Conservation (phyloP, 2,797 vertebrate genomes). For the Anisognathus igniventris region DNA sequence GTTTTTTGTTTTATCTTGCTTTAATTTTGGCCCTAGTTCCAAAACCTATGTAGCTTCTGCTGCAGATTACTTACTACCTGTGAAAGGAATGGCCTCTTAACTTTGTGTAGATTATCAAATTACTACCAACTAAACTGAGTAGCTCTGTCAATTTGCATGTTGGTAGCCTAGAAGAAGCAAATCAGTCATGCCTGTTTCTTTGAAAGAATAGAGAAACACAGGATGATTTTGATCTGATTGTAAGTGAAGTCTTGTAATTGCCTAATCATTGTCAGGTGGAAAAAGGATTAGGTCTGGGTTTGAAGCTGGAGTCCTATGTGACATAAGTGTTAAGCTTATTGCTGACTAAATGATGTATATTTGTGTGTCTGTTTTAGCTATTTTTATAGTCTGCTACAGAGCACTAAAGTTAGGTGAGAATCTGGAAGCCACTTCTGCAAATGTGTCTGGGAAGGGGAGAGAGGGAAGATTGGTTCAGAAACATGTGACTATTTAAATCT, state of each 20-base stretch:
- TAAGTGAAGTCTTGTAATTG: constrained; percentile 1
- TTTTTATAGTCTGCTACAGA: not conserved
- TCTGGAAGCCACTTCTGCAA: not conserved
- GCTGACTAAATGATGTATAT: not conserved
- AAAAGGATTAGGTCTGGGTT: constrained; percentile 15
- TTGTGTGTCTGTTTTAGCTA: not conserved
- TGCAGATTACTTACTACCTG: not conserved
- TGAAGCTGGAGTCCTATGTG: not conserved
- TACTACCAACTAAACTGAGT: not conserved
- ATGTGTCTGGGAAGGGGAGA: not conserved
- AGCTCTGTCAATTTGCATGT: not conserved
- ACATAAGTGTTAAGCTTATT: not conserved
- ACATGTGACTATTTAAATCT: not conserved
- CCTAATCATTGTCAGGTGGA: constrained; percentile 50
- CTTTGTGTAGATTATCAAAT: not conserved
- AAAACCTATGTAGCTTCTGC: rapidly evolving
- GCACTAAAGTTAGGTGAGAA: not conserved
- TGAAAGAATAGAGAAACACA: not conserved
- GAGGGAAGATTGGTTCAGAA: not conserved
- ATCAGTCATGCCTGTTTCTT: not conserved
- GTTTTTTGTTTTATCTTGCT: not conserved
- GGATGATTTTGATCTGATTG: not conserved
- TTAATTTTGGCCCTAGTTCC: not conserved
- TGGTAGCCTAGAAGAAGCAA: not conserved
- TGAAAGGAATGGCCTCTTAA: not conserved